Evolutionary conservation across 2,113 vertebrate genomes (phyloP).

Genomic region (Pterocles gutturalis): DNA sequence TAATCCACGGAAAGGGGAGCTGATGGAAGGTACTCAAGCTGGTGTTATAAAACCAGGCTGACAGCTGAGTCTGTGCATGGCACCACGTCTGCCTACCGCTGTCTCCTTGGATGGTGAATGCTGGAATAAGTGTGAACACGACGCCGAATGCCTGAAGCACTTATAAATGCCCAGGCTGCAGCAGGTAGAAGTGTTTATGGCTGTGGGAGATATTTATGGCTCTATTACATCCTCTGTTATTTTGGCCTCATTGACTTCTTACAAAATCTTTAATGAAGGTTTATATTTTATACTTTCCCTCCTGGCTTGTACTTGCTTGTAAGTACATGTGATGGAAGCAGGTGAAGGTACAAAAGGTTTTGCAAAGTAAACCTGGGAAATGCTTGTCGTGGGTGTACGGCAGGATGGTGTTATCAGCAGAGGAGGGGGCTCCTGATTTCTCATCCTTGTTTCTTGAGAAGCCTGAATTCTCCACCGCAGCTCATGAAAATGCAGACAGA

Average conservation of each 20-base stretch:
- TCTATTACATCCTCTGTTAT: slow-evolving; percentile 49
- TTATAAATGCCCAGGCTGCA: slow-evolving; percentile 12
- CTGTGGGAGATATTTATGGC: slow-evolving; percentile 55
- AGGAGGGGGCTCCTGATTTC: background rate
- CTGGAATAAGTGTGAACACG: background rate
- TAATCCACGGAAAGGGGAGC: background rate
- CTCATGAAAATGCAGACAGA: background rate
- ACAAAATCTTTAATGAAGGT: slow-evolving; percentile 46
- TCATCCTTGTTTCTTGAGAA: background rate
- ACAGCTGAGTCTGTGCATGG: background rate
- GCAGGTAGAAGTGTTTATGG: slow-evolving; percentile 54
- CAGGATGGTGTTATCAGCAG: background rate
- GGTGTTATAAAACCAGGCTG: background rate
- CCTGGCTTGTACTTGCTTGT: background rate
- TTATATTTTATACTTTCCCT: slow-evolving; percentile 21
- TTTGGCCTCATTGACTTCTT: slow-evolving; percentile 34
- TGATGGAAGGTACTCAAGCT: background rate
- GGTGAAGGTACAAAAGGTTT: background rate
- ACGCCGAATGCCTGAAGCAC: background rate
- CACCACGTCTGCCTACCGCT: background rate
- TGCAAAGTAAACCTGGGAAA: background rate
- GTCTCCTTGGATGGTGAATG: background rate
- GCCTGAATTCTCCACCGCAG: accelerated
- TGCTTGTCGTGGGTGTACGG: background rate
- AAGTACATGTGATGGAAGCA: background rate